phyloP scores from a whole-genome alignment of 1,140 invertebrate species.

The Heterodera carotae region DNA sequence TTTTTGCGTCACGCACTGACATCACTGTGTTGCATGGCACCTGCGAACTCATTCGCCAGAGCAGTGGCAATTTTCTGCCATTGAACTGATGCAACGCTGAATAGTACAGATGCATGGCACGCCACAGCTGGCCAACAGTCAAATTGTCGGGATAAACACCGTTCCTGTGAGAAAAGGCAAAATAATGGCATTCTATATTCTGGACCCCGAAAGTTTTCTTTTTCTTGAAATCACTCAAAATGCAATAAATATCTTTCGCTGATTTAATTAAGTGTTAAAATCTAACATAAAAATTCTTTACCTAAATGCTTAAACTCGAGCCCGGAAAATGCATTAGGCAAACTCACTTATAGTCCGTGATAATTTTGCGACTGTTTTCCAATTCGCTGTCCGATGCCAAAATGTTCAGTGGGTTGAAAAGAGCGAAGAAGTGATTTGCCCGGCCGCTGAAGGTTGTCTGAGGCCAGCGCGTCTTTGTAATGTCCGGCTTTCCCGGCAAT shows the following conservation, averaged over 20 bases:
- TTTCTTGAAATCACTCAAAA: no score
- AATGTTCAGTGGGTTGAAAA: slow-evolving; percentile 89
- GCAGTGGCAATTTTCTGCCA: slow-evolving; percentile 93
- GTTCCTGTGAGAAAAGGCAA: slow-evolving; percentile 68
- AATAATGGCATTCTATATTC: slow-evolving; percentile 38
- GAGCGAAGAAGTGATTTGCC: slow-evolving; percentile 90
- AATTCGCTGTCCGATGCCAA: slow-evolving; percentile 76
- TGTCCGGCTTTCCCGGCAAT: slow-evolving; percentile 43
- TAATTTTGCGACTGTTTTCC: slow-evolving; percentile 77
- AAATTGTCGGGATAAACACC: slow-evolving; percentile 75
- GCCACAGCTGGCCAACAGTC: slow-evolving; percentile 80
- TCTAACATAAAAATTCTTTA: no score
- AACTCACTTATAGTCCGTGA: slow-evolving; percentile 61
- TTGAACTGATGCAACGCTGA: slow-evolving; percentile 98
- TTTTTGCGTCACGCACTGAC: no score
- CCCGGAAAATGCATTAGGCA: no score
- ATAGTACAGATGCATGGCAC: slow-evolving; percentile 90
- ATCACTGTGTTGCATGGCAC: slow-evolving; percentile 91
- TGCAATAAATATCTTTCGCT: no score
- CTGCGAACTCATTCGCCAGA: slow-evolving; percentile 97
- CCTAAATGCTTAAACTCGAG: no score
- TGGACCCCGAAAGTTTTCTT: no score
- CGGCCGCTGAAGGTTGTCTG: slow-evolving; percentile 77
- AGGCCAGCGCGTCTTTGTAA: slow-evolving; percentile 44
- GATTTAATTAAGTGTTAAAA: no score